These are phyloP conservation scores for Temnopleurus reevesii DNA, from an alignment of 53 echinoderm and acorn worm genomes.

Conservation along the genomic window DNA sequence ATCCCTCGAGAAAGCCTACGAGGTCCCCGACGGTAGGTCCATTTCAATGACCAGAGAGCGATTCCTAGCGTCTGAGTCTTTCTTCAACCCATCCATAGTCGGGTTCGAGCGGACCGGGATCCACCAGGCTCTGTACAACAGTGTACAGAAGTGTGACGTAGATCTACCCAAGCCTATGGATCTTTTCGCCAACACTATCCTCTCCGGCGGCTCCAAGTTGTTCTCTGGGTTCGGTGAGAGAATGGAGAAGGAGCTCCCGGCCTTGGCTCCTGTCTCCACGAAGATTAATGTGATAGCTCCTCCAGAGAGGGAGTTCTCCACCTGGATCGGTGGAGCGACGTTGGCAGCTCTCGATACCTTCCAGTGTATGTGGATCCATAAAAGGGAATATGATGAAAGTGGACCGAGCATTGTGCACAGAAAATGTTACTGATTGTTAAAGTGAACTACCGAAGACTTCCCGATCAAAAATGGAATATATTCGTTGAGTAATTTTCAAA, in stretches of 20 bases:
- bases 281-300: too few relatives aligned
- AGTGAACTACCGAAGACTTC: too few relatives aligned
- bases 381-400: conserved; percentile 74
- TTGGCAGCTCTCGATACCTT: conserved; percentile 74
- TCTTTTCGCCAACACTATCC: conserved; percentile 67
- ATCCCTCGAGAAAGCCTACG: conserved; percentile 48
- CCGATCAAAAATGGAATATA: too few relatives aligned
- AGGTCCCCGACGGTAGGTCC: conserved; percentile 46
- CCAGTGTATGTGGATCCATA: conserved; percentile 88
- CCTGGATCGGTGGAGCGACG: conserved; percentile 79
- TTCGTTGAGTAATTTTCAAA: too few relatives aligned
- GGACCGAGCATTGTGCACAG: conserved; percentile 80
- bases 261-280: conserved; percentile 63
- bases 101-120: conserved; percentile 70
- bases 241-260: conserved; percentile 70
- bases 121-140: conserved; percentile 80
- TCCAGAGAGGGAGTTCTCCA: conserved; percentile 66
- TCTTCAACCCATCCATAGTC: conserved; percentile 71
- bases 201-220: conserved; percentile 75
- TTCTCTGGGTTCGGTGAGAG: conserved; percentile 76
- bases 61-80: conserved; percentile 72
- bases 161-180: conserved; percentile 69
- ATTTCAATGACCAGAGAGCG: too few relatives aligned
- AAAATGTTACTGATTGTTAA: conserved; percentile 77
- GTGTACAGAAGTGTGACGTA: conserved; percentile 73